Conservation (phyloP, 2,888 invertebrate genomes). For the Camponotus fellah region DNA sequence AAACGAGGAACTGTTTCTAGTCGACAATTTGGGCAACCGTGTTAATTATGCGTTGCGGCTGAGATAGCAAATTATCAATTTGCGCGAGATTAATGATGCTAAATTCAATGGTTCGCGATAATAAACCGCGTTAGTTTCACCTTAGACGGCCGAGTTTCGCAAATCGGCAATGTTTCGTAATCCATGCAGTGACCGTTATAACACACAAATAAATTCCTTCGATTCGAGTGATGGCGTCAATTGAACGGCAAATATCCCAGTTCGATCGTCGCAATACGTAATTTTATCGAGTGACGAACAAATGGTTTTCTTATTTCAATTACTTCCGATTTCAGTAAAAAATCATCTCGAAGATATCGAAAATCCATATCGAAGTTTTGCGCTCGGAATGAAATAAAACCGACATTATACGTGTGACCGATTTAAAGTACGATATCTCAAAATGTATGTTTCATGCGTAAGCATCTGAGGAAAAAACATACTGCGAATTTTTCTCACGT, state of each 20-base stretch:
- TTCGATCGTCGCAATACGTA: not conserved
- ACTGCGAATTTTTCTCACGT: constrained; percentile 35
- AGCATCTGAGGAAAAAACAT: constrained; percentile 14
- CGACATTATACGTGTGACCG: not conserved
- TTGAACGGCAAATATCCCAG: not conserved
- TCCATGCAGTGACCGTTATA: constrained; percentile 6
- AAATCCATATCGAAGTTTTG: constrained; percentile 15
- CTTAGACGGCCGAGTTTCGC: constrained; percentile 46
- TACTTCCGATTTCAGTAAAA: constrained; percentile 52
- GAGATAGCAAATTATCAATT: constrained; percentile 47
- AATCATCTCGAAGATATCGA: constrained; percentile 8
- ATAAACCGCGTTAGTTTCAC: constrained; percentile 54
- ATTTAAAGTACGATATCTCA: constrained; percentile 18
- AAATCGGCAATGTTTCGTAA: constrained; percentile 57
- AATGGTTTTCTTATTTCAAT: constrained; percentile 44
- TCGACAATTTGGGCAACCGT: not conserved
- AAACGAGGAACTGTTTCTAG: not conserved
- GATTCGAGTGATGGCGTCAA: constrained; percentile 13
- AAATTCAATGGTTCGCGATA: constrained; percentile 27
- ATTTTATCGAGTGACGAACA: constrained; percentile 45
- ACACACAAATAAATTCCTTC: constrained; percentile 50
- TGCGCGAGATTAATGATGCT: constrained; percentile 37
- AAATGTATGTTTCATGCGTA: constrained; percentile 21
- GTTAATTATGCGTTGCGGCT: constrained; percentile 49
- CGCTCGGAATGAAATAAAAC: not conserved